phyloP scores from a whole-genome alignment of 2,113 vertebrate species.

The Pomatostomus ruficeps region DNA sequence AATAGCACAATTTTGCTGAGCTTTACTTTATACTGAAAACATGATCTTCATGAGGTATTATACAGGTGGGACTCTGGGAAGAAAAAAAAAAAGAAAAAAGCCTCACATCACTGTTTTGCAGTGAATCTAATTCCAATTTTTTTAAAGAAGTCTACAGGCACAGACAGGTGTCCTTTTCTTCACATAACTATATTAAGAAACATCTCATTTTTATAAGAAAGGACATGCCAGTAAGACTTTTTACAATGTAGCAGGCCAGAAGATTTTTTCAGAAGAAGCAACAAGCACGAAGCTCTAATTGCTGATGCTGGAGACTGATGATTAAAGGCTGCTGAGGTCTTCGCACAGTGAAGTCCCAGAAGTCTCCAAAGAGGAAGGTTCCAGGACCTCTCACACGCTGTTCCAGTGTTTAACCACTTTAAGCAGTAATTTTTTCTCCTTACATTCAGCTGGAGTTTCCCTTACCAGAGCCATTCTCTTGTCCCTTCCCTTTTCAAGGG shows the following conservation, averaged over 20 bases:
- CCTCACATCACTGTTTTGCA: neutral
- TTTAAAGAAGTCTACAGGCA: neutral
- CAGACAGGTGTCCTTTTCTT: neutral
- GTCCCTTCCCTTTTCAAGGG: too few species aligned
- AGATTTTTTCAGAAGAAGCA: neutral
- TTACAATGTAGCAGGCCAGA: neutral
- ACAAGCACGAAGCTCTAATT: neutral
- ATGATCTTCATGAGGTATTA: neutral
- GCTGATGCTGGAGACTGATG: neutral
- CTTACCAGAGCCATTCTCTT: neutral
- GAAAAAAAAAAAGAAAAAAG: too few species aligned
- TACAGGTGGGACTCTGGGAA: neutral
- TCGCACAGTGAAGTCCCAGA: neutral
- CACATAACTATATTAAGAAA: neutral
- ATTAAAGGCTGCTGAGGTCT: neutral
- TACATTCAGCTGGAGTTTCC: neutral
- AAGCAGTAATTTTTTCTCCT: neutral
- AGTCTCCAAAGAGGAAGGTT: neutral
- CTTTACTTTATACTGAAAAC: neutral
- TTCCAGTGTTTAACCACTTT: neutral
- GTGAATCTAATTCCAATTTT: neutral
- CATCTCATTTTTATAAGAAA: neutral
- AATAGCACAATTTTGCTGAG: neutral
- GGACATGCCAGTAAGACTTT: neutral
- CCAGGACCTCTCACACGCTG: neutral